A percentile compares a stretch with the other conserved stretches of the same genome.
Conservation (phyloP, 2,888 invertebrate genomes). For the Patella caerulea region DNA sequence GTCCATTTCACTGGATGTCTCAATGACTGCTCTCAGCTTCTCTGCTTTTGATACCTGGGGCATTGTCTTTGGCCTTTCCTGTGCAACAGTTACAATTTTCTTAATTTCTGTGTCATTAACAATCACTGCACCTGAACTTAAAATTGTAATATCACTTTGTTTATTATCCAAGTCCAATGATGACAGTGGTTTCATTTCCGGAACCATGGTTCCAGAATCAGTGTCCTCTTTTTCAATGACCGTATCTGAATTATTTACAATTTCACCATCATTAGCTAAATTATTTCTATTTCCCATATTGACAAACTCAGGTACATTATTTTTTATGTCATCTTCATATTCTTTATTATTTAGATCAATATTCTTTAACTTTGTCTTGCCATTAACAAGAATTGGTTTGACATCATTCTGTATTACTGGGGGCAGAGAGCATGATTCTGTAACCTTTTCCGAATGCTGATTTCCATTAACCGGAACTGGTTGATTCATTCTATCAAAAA, state of each 20-base stretch:
- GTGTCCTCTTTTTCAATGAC: neutral
- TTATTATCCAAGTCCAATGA: neutral
- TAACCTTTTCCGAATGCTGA: conserved; percentile 24
- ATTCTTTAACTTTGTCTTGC: neutral
- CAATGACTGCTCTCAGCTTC: neutral
- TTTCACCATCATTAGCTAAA: too few relatives aligned
- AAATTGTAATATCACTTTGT: neutral
- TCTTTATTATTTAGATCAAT: neutral
- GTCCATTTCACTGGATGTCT: neutral
- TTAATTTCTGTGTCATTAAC: neutral
- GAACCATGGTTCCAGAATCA: neutral
- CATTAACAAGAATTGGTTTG: neutral
- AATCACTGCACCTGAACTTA: neutral
- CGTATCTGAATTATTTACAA: neutral
- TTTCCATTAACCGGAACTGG: conserved; percentile 20
- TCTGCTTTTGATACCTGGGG: conserved; percentile 11
- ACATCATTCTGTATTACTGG: conserved; percentile 10
- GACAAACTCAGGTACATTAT: neutral
- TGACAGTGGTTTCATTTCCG: too few relatives aligned
- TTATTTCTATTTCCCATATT: neutral
- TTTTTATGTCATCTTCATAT: neutral
- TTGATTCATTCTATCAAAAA: conserved; percentile 32
- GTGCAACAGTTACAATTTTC: conserved; percentile 6
- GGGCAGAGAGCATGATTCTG: conserved; percentile 16
- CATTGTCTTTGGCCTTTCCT: neutral